Evolutionary conservation across 2,113 vertebrate species (phyloP).

Genomic region (Chloroceryle aenea): DNA sequence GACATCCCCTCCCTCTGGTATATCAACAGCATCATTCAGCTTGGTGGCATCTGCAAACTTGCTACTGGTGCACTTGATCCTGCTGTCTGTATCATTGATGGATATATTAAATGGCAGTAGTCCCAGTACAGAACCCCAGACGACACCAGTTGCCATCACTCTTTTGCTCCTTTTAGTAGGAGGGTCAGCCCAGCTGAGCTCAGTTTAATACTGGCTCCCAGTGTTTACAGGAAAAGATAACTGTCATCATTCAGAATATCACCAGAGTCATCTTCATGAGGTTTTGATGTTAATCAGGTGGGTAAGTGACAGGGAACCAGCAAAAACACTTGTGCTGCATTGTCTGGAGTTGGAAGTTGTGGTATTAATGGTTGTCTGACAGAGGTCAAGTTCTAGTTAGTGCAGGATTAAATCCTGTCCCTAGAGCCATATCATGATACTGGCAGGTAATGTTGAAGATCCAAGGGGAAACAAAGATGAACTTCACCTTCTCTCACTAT

Average conservation of each 20-base stretch:
- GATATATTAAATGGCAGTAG: too few relatives aligned
- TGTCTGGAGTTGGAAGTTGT: neutral
- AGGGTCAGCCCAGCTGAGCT: neutral
- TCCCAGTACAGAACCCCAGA: too few relatives aligned
- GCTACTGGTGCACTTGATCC: too few relatives aligned
- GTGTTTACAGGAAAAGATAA: neutral
- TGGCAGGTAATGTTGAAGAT: neutral
- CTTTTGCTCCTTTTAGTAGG: neutral
- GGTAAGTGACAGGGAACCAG: neutral
- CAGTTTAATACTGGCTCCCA: neutral
- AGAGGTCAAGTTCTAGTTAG: neutral
- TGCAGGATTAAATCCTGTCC: neutral
- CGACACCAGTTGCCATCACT: too few relatives aligned
- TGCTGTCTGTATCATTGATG: too few relatives aligned
- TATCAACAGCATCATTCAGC: too few relatives aligned
- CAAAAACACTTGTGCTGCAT: neutral
- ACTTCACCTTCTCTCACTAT: neutral
- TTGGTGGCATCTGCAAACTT: too few relatives aligned
- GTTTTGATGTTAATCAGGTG: slow-evolving; percentile 2
- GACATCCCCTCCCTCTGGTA: too few relatives aligned
- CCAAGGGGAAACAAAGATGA: neutral
- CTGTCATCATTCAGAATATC: neutral
- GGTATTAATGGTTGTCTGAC: neutral
- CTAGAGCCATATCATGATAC: neutral
- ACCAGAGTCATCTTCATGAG: neutral